Conservation (phyloP, 2,113 vertebrate genomes). For the Macrotis lagotis region DNA sequence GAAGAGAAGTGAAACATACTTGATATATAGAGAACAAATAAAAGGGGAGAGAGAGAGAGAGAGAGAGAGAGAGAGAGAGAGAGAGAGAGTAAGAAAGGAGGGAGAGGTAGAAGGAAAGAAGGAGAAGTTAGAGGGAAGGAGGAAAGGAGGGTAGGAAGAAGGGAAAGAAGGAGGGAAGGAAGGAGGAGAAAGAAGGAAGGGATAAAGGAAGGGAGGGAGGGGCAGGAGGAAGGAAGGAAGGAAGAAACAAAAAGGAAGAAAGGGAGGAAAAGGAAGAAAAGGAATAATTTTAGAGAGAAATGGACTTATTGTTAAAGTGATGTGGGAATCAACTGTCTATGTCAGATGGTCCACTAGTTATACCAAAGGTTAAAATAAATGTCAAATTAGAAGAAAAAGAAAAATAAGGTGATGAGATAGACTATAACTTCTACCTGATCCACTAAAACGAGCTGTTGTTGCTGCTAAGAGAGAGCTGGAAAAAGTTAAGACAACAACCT, state of each 20-base stretch:
- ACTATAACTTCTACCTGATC: background rate
- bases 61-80: too few relatives aligned
- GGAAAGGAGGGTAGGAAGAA: too few relatives aligned
- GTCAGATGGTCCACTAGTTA: background rate
- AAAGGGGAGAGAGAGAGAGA: background rate
- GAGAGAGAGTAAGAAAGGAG: too few relatives aligned
- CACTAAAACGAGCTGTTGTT: background rate
- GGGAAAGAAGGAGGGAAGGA: too few relatives aligned
- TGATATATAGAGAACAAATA: background rate
- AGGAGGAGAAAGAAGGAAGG: too few relatives aligned
- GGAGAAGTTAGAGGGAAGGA: too few relatives aligned
- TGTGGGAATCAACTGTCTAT: background rate
- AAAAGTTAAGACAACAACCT: background rate
- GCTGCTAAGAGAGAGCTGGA: background rate
- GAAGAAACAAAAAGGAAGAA: too few relatives aligned
- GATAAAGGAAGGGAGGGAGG: too few relatives aligned
- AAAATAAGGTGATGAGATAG: background rate
- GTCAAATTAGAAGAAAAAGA: background rate
- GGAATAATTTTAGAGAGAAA: background rate
- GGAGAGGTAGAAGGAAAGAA: too few relatives aligned
- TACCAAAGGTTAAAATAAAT: background rate
- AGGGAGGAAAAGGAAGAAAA: too few relatives aligned
- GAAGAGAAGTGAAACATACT: background rate
- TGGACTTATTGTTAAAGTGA: background rate
- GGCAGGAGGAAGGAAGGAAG: too few relatives aligned